phyloP scores from a whole-genome alignment of 1,140 invertebrate genomes.

The Pseudoatta argentina region DNA sequence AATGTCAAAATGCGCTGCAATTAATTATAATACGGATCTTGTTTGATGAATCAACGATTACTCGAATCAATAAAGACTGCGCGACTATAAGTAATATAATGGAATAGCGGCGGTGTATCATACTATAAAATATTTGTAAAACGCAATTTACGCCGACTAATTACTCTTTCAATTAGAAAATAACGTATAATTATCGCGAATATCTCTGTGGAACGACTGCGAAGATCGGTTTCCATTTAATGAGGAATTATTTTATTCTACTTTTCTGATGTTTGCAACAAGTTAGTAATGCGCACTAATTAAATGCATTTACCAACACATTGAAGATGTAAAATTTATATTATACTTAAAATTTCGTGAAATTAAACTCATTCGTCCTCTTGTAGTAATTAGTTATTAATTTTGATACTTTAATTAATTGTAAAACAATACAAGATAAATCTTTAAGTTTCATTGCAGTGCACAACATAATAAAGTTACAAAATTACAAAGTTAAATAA shows the following conservation, averaged over 20 bases:
- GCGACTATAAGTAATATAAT: conserved; percentile 12
- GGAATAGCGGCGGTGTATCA: not conserved
- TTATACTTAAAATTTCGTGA: not conserved
- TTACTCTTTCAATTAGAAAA: conserved; percentile 32
- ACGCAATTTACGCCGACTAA: conserved; percentile 19
- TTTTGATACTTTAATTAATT: not conserved
- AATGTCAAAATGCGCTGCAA: conserved; percentile 37
- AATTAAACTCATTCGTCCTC: not conserved
- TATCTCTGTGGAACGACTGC: not conserved
- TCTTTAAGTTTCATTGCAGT: no score
- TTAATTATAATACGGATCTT: conserved; percentile 34
- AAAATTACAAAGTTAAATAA: no score
- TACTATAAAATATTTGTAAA: conserved; percentile 5
- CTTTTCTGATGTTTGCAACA: not conserved
- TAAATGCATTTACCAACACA: not conserved
- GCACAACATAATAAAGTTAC: no score
- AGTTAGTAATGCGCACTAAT: not conserved
- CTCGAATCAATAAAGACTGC: conserved; percentile 20
- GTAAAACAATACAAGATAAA: not conserved
- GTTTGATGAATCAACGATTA: conserved; percentile 44
- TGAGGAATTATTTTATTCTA: conserved; percentile 16
- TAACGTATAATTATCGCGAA: conserved; percentile 8
- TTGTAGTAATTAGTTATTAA: not conserved
- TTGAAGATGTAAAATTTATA: conserved; percentile 12
- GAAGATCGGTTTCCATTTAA: conserved; percentile 1